Conservation (phyloP, 1,140 invertebrate genomes). For the Grapholita molesta region DNA sequence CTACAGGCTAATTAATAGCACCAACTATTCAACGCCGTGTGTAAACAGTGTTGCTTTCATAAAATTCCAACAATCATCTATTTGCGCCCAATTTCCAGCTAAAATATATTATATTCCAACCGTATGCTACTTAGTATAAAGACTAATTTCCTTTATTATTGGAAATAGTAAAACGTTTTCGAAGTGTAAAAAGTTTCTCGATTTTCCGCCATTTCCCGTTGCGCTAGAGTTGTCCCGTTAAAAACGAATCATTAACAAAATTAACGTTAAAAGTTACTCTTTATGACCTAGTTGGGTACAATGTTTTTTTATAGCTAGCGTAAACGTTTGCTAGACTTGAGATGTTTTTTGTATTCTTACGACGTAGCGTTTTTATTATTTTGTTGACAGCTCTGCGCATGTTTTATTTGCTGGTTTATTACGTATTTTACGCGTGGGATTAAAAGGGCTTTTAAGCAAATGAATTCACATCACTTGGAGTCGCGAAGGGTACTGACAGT, state of each 20-base stretch:
- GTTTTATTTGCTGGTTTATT: slow-evolving; percentile 15
- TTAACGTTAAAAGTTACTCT: slow-evolving; percentile 25
- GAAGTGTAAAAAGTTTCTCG: background rate
- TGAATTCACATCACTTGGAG: background rate
- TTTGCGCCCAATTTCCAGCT: background rate
- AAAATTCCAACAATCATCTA: slow-evolving; percentile 15
- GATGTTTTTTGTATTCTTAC: slow-evolving; percentile 10
- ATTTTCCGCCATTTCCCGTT: slow-evolving; percentile 6
- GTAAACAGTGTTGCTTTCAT: slow-evolving; percentile 28
- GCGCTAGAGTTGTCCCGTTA: slow-evolving; percentile 17
- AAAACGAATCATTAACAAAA: slow-evolving; percentile 23
- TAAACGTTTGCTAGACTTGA: background rate
- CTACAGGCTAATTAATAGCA: slow-evolving; percentile 25
- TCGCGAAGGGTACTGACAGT: background rate
- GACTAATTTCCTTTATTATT: background rate
- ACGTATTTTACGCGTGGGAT: slow-evolving; percentile 4
- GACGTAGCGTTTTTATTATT: background rate
- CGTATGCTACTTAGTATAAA: background rate
- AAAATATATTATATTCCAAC: background rate
- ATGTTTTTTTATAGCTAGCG: slow-evolving; percentile 7
- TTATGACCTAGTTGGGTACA: slow-evolving; percentile 6
- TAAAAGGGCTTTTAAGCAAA: slow-evolving; percentile 11
- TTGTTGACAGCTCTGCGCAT: slow-evolving; percentile 5
- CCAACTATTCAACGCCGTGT: slow-evolving; percentile 20
- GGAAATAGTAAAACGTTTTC: background rate